Evolutionary conservation across 2,797 vertebrate species (phyloP).

Genomic region (Hemitrygon akajei): DNA sequence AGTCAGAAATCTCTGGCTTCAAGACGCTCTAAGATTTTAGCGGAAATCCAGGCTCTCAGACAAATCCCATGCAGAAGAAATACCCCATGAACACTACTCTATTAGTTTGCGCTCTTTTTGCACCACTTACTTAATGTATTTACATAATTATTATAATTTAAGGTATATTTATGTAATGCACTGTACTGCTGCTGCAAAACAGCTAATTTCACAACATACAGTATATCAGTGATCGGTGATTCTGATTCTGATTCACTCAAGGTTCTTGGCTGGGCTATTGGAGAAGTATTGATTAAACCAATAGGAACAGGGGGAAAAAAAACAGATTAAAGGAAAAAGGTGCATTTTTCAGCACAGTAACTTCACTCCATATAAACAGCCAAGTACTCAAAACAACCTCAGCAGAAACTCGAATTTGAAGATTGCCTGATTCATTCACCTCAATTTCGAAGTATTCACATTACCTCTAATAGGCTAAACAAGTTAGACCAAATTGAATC

Average conservation of each 20-base stretch:
- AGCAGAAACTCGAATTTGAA: not conserved
- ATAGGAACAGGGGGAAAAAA: not conserved
- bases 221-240: no score
- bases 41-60: no score
- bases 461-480: not conserved
- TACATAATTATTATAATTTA: no score
- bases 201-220: no score
- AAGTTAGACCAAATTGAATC: not conserved
- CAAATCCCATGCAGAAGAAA: no score
- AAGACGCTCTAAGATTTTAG: no score
- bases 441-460: not conserved
- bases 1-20: no score
- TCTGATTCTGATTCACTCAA: not conserved
- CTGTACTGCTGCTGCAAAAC: no score
- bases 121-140: no score
- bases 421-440: not conserved
- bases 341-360: slow-evolving; percentile 51
- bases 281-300: not conserved
- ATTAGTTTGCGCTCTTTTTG: no score
- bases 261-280: not conserved
- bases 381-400: not conserved
- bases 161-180: no score
- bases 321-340: slow-evolving; percentile 44
- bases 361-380: slow-evolving; percentile 54
- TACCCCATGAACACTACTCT: no score